phyloP scores from a whole-genome alignment of 1,140 invertebrate genomes.

The Laupala kohalensis region DNA sequence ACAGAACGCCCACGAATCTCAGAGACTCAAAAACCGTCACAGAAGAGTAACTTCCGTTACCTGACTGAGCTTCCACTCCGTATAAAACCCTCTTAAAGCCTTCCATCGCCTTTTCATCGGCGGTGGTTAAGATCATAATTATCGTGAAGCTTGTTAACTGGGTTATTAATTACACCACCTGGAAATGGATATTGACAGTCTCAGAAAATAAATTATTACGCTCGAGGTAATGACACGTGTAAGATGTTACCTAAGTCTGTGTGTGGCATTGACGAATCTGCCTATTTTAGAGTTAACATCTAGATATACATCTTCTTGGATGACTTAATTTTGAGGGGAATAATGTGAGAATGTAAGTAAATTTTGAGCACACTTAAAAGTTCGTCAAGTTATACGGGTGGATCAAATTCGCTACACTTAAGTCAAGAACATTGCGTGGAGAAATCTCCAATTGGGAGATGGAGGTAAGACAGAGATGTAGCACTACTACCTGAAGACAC shows the following conservation, averaged over 20 bases:
- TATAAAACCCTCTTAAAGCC: no score
- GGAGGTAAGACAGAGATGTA: no score
- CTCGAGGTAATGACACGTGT: background rate
- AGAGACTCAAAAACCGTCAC: no score
- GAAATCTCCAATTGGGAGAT: background rate
- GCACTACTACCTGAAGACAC: no score
- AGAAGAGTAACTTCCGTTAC: no score
- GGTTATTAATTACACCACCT: background rate
- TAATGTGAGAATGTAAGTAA: no score
- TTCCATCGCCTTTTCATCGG: no score
- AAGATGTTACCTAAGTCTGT: background rate
- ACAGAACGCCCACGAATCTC: no score
- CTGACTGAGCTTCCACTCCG: no score
- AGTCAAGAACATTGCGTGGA: background rate
- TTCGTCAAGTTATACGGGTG: background rate
- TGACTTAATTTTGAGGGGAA: background rate
- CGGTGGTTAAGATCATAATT: background rate
- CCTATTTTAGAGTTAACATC: background rate
- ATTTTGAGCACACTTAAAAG: no score
- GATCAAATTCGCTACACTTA: background rate
- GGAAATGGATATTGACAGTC: background rate
- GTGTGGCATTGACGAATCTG: background rate
- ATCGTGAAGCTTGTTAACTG: background rate
- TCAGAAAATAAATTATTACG: background rate
- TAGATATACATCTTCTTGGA: background rate